Evolutionary conservation across 2,888 invertebrate genomes (phyloP).

Genomic region (Flexamia atlantica): DNA sequence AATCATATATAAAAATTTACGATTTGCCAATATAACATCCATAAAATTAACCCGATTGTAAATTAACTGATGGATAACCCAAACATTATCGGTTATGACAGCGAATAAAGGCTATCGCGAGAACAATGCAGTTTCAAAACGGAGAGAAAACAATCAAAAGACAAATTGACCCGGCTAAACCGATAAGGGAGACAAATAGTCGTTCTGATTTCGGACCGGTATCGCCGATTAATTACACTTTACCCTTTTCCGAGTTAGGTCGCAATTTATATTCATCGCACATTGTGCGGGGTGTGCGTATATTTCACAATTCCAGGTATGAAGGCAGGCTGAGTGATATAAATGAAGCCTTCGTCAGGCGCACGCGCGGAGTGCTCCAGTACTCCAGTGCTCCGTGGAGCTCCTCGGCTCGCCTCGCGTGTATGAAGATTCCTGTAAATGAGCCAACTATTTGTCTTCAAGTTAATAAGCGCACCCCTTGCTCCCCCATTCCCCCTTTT

Average conservation of each 20-base stretch:
- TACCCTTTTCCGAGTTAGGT: background rate
- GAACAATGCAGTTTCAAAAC: slow-evolving; percentile 11
- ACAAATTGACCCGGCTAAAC: slow-evolving; percentile 20
- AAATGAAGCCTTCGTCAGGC: slow-evolving; percentile 11
- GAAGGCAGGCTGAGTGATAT: slow-evolving; percentile 33
- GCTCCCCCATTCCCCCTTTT: background rate
- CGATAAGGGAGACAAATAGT: slow-evolving; percentile 28
- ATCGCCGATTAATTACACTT: slow-evolving; percentile 10
- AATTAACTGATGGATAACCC: no score
- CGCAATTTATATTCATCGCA: slow-evolving; percentile 13
- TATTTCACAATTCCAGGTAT: slow-evolving; percentile 41
- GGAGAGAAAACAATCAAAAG: slow-evolving; percentile 41
- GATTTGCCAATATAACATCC: no score
- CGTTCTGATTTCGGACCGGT: slow-evolving; percentile 1
- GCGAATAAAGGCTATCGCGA: background rate
- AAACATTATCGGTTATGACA: no score
- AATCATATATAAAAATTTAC: no score
- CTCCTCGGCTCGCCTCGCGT: slow-evolving; percentile 10
- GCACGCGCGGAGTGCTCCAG: background rate
- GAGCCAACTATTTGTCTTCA: slow-evolving; percentile 59
- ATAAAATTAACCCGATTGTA: no score
- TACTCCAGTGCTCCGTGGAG: no score
- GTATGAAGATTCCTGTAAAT: slow-evolving; percentile 50
- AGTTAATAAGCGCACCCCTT: slow-evolving; percentile 54
- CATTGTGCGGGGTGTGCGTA: slow-evolving; percentile 2